These are phyloP conservation scores for Rhodeus uyekii DNA, from an alignment of 2,797 vertebrate genomes.

Conservation along the genomic window DNA sequence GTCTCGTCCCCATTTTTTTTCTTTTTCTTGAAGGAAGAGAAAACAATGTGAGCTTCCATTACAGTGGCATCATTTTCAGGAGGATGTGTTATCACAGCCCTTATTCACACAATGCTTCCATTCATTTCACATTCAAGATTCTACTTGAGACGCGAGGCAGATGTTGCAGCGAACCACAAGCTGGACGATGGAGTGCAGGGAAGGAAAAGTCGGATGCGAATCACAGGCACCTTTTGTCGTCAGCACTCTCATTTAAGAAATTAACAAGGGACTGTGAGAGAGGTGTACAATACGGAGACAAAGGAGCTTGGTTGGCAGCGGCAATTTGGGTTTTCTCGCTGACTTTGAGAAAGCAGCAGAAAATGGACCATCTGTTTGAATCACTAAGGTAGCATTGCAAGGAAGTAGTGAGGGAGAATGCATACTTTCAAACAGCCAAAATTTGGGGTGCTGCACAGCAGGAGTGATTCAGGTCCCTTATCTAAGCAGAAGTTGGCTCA, in stretches of 20 bases:
- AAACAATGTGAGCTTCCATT: constrained; percentile 77
- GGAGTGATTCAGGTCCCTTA: neutral
- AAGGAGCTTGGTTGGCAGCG: constrained; percentile 69
- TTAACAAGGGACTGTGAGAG: constrained; percentile 72
- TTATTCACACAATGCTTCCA: constrained; percentile 77
- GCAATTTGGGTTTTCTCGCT: constrained; percentile 71
- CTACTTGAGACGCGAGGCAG: constrained; percentile 69
- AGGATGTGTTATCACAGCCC: constrained; percentile 73
- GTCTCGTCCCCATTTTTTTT: constrained; percentile 71
- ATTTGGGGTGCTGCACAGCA: constrained; percentile 62
- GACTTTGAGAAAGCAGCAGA: constrained; percentile 59
- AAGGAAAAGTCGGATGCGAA: constrained; percentile 68
- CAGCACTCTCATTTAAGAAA: constrained; percentile 77
- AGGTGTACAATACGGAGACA: constrained; percentile 75
- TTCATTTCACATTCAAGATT: constrained; percentile 76
- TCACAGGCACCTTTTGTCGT: constrained; percentile 75
- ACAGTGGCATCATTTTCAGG: constrained; percentile 69
- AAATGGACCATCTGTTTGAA: constrained; percentile 76
- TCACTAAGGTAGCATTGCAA: constrained; percentile 40
- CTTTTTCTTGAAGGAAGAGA: constrained; percentile 64
- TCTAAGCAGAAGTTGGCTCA: neutral
- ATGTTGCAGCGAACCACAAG: constrained; percentile 70
- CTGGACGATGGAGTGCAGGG: constrained; percentile 52
- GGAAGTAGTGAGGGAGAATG: constrained; percentile 1
- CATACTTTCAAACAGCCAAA: constrained; percentile 53